A percentile compares a stretch with the other conserved stretches of the same genome.
phyloP scores from a whole-genome alignment of 2,797 vertebrate genomes.

The Labroides dimidiatus region DNA sequence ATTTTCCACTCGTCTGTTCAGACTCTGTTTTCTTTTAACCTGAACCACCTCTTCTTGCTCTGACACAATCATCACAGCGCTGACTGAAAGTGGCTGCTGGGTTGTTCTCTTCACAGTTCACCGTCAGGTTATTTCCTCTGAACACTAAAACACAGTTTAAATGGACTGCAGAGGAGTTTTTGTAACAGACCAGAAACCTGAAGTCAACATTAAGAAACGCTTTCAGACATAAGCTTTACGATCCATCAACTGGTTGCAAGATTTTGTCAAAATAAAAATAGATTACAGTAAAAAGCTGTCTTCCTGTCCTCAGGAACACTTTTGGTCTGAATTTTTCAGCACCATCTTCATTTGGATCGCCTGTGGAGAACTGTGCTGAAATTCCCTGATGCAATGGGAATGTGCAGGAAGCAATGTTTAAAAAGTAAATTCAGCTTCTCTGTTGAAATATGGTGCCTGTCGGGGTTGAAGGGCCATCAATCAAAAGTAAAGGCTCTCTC shows the following conservation, averaged over 20 bases:
- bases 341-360: background rate
- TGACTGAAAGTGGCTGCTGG: slow-evolving; percentile 24
- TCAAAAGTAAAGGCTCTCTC: slow-evolving; percentile 19
- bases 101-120: slow-evolving; percentile 27
- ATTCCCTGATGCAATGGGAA: slow-evolving; percentile 22
- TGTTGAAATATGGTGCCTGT: slow-evolving; percentile 15
- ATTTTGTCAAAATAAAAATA: background rate
- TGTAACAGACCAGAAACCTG: slow-evolving; percentile 17
- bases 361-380: slow-evolving; percentile 2
- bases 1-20: background rate
- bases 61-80: background rate
- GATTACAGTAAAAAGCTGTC: too few relatives aligned
- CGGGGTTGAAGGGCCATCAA: background rate
- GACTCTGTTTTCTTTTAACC: background rate
- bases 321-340: slow-evolving; percentile 5
- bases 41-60: background rate
- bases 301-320: too few relatives aligned
- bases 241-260: too few relatives aligned
- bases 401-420: slow-evolving; percentile 10
- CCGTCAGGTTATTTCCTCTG: slow-evolving; percentile 11
- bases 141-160: slow-evolving; percentile 23
- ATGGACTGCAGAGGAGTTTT: slow-evolving; percentile 11
- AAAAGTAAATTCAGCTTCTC: slow-evolving; percentile 27
- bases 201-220: slow-evolving; percentile 3
- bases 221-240: background rate